Evolutionary conservation across 2,113 vertebrate genomes (phyloP).

Genomic region (Pitta sordida): DNA sequence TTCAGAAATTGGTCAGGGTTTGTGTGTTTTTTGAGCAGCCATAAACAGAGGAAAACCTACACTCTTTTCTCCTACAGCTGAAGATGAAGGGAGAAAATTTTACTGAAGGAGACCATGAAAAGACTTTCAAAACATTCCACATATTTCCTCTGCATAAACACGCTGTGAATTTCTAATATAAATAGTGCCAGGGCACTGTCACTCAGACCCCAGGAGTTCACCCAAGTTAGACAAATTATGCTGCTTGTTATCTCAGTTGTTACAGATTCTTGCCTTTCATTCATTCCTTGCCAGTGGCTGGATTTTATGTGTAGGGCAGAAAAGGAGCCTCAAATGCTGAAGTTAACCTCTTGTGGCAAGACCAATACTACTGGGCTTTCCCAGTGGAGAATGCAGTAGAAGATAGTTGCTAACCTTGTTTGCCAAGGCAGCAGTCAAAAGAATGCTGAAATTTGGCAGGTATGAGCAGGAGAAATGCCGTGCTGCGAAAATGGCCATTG

Average conservation of each 20-base stretch:
- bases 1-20: not conserved
- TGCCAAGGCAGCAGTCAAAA: not conserved
- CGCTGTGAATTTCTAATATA: not conserved
- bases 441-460: not conserved
- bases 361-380: not conserved
- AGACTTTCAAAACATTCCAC: not conserved
- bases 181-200: slow-evolving; percentile 3
- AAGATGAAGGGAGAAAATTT: not conserved
- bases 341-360: not conserved
- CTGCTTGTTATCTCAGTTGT: slow-evolving; percentile 1
- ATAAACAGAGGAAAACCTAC: not conserved
- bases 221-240: slow-evolving; percentile 8
- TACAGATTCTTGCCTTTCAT: slow-evolving; percentile 30
- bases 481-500: not conserved
- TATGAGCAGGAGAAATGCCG: not conserved
- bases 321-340: not conserved
- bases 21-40: not conserved
- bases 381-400: not conserved
- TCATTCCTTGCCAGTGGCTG: slow-evolving; percentile 3
- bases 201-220: slow-evolving; percentile 20
- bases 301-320: not conserved
- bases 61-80: not conserved
- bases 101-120: not conserved
- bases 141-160: not conserved
- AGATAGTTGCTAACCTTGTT: not conserved